Percentiles rank a stretch among this genome's conserved stretches.
phyloP scores from a whole-genome alignment of 2,797 vertebrate species.

The Ataeniobius toweri region DNA sequence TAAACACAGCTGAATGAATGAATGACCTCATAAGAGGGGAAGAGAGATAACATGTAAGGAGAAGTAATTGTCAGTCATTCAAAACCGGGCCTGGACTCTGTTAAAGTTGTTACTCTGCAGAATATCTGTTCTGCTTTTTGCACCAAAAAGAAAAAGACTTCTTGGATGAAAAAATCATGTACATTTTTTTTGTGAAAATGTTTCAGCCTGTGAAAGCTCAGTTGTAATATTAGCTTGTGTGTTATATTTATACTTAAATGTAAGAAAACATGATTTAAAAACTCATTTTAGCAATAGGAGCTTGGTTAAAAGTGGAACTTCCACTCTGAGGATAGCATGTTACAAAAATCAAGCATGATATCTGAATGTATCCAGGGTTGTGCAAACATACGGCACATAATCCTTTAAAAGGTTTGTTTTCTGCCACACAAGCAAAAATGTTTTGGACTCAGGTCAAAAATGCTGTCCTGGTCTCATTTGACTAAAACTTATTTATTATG shows the following conservation, averaged over 20 bases:
- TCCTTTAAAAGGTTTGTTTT: neutral
- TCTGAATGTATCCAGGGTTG: too few species aligned
- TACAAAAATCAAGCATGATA: too few species aligned
- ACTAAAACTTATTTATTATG: neutral
- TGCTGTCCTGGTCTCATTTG: too few species aligned
- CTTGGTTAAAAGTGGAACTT: too few species aligned
- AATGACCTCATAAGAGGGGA: slow-evolving; percentile 4
- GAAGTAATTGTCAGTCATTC: slow-evolving; percentile 30
- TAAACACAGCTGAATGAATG: slow-evolving; percentile 11
- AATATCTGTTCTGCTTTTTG: slow-evolving; percentile 43
- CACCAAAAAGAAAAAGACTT: slow-evolving; percentile 8
- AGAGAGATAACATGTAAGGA: slow-evolving; percentile 40
- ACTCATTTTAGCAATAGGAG: neutral
- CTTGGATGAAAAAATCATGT: neutral
- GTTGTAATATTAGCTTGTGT: neutral
- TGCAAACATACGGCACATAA: too few species aligned
- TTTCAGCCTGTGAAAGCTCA: neutral
- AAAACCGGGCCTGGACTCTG: slow-evolving; percentile 30
- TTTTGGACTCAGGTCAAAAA: neutral
- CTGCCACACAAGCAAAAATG: neutral
- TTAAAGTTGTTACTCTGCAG: slow-evolving; percentile 41
- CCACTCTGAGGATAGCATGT: too few species aligned
- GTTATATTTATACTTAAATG: neutral
- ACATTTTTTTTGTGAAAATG: neutral
- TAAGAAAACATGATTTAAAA: neutral